Conservation (phyloP, 2,113 vertebrate genomes). For the Nicator chloris region DNA sequence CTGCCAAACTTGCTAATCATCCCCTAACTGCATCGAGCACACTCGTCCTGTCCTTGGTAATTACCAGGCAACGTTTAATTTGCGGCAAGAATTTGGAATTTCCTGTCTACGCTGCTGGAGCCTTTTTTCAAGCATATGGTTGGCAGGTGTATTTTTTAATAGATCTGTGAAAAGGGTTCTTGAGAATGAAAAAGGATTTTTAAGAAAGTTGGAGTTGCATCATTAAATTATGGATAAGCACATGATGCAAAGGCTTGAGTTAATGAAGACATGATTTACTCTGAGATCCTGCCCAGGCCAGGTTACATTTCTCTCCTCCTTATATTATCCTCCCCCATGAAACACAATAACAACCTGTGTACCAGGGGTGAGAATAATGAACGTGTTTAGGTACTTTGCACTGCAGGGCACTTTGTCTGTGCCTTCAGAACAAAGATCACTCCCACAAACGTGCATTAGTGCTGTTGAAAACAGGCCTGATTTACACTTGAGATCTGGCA, state of each 20-base stretch:
- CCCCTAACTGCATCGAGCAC: neutral
- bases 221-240: neutral
- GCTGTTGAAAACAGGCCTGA: neutral
- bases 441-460: neutral
- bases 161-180: conserved; percentile 1
- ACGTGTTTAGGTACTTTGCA: neutral
- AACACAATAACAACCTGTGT: neutral
- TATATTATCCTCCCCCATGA: neutral
- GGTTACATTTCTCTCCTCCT: neutral
- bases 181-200: conserved; percentile 14
- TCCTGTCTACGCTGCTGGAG: neutral
- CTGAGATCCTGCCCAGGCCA: neutral
- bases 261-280: neutral
- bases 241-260: neutral
- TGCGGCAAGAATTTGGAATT: conserved; percentile 17
- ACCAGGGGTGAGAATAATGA: neutral
- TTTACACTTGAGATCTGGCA: neutral
- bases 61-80: conserved; percentile 43
- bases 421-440: neutral
- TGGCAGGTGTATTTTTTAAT: conserved; percentile 25
- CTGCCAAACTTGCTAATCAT: conserved; percentile 32
- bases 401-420: neutral
- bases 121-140: conserved; percentile 1
- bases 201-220: neutral
- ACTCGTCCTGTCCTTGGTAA: neutral